Evolutionary conservation across 1,140 invertebrate species (phyloP), one percentile per base, ranked within the genome.

Genomic region (Calephelis virginiensis): DNA sequence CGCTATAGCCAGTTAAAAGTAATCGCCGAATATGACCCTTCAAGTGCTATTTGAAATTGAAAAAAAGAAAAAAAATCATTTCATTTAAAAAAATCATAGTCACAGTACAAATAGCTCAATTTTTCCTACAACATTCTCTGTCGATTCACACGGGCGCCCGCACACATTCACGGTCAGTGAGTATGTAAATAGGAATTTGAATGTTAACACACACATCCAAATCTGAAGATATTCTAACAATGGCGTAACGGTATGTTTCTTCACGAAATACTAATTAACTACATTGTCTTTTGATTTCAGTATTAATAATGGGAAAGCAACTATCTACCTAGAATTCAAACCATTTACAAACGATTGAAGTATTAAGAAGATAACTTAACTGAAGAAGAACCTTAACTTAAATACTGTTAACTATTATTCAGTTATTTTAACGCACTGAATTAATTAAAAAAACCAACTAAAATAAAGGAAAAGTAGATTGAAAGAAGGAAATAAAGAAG

Each of bases 121-220:
- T 78, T 82, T 85, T 84, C 80, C 81, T 70, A 69, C 69, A 74
- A 79, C 82, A 86, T 87, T 86, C 83, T 84, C 73, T 63, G 72
- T 72, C 77, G 74, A 80, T 86, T 89, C 86, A 89, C 85, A 87
- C 83, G 83, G 77, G 76, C 81, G 77, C 77, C 72, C 75, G 37
- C 37, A 83, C 78, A 82, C 78, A 81, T 86, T 87, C 84, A 85
- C 86, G 82, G 83, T 87, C 80, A 78, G 72, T 85, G 85, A 75
- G 79, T 87, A 89, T 86, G 83, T 87, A 85, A 84, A 85, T 85
- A 82, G 60, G 72, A 68, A 76, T 76, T 71, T 75, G 68, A 74
- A 78, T 78, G 70, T 70, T 69, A 75, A 78, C 74, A 77, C 74
- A 59, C 53, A 59, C 63, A 73, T 72, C 68, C 72, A 76, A 67